These are phyloP conservation scores for Platycheirus albimanus DNA, from an alignment of 2,888 invertebrate genomes.

Conservation along the genomic window DNA sequence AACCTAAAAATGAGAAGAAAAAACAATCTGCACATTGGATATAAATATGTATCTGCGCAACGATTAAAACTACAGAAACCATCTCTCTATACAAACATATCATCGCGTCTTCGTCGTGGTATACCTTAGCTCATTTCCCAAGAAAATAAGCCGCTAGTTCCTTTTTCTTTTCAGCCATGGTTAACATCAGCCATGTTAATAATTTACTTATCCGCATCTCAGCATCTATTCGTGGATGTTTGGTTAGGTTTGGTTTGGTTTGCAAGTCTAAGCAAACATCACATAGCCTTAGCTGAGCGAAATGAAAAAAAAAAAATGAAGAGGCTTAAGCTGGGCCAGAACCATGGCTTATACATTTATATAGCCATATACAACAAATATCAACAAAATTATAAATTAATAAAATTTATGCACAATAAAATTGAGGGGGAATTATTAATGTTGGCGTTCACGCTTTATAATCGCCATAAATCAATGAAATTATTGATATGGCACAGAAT, in stretches of 20 bases:
- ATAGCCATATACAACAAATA: constrained; percentile 75
- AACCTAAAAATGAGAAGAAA: constrained; percentile 42
- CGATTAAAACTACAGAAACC: constrained; percentile 65
- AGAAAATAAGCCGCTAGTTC: constrained; percentile 71
- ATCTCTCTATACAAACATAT: constrained; percentile 39
- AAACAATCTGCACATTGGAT: constrained; percentile 48
- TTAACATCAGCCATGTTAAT: constrained; percentile 71
- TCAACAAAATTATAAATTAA: constrained; percentile 83
- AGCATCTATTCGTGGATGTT: constrained; percentile 68
- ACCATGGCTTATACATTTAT: constrained; percentile 34
- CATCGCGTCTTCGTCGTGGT: not conserved
- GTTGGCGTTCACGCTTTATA: constrained; percentile 83
- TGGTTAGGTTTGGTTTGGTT: constrained; percentile 44
- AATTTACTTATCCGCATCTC: constrained; percentile 74
- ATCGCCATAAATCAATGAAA: constrained; percentile 82
- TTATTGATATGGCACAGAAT: constrained; percentile 78
- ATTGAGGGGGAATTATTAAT: constrained; percentile 83
- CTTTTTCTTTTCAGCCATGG: constrained; percentile 57
- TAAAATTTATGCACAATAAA: constrained; percentile 83
- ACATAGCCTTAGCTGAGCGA: constrained; percentile 20
- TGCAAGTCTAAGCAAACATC: constrained; percentile 38
- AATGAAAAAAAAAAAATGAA: constrained; percentile 37
- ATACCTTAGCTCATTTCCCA: constrained; percentile 62
- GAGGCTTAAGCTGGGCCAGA: constrained; percentile 17
- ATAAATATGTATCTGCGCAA: constrained; percentile 42